phyloP scores from a whole-genome alignment of 2,113 vertebrate species.

The Coracopsis vasa region DNA sequence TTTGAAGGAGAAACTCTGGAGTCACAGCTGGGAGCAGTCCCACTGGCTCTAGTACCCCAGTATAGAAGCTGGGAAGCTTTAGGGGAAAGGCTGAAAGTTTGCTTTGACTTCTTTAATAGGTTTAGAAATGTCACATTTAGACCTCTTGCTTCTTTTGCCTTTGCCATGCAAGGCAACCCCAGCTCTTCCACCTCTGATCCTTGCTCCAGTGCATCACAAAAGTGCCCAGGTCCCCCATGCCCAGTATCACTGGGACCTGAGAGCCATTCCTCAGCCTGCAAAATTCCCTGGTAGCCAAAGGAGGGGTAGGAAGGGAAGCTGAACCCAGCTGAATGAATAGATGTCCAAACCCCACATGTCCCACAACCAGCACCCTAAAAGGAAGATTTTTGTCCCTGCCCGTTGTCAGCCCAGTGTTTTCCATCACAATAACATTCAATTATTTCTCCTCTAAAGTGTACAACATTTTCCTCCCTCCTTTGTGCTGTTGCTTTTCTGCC shows the following conservation, averaged over 20 bases:
- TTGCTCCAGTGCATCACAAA: not conserved
- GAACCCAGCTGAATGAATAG: not conserved
- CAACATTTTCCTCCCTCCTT: constrained; percentile 17
- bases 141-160: not conserved
- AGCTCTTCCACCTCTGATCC: not conserved
- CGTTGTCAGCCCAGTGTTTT: not conserved
- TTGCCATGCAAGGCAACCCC: not conserved
- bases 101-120: not conserved
- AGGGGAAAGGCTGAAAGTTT: not conserved
- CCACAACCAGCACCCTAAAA: not conserved
- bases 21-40: not conserved
- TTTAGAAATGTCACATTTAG: not conserved
- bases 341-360: not conserved
- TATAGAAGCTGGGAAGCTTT: not conserved
- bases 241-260: not conserved
- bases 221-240: not conserved
- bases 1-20: not conserved
- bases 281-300: not conserved
- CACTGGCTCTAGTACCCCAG: not conserved
- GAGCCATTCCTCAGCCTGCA: not conserved
- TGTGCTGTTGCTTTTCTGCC: constrained; percentile 18
- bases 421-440: constrained; percentile 49
- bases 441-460: constrained; percentile 22
- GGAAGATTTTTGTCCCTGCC: not conserved
- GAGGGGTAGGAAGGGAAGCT: not conserved